phyloP scores from a whole-genome alignment of 2,797 vertebrate species.

The Chelon auratus region DNA sequence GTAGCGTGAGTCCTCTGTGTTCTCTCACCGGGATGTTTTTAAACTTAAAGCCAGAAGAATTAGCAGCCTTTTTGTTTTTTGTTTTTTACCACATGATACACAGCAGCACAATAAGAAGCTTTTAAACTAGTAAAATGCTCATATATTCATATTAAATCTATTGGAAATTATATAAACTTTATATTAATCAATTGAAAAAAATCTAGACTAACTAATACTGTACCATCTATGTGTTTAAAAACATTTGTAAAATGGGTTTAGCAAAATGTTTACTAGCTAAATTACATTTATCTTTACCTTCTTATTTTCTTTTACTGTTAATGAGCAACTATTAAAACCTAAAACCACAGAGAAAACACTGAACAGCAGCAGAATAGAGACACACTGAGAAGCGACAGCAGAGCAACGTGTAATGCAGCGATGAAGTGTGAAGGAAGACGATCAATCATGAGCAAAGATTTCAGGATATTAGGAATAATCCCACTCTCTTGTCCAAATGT shows the following conservation, averaged over 20 bases:
- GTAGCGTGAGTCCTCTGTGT: conserved; percentile 21
- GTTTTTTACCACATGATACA: background rate
- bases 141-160: background rate
- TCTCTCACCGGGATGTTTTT: conserved; percentile 6
- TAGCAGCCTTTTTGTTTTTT: too few relatives aligned
- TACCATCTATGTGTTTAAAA: too few relatives aligned
- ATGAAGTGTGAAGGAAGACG: background rate
- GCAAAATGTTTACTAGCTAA: too few relatives aligned
- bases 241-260: too few relatives aligned
- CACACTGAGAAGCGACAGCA: background rate
- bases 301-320: too few relatives aligned
- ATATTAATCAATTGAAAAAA: too few relatives aligned
- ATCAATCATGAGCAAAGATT: conserved; percentile 23
- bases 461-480: background rate
- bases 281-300: too few relatives aligned
- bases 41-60: background rate
- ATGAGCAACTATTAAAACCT: background rate
- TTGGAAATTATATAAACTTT: too few relatives aligned
- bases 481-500: too few relatives aligned
- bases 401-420: background rate
- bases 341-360: conserved; percentile 23
- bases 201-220: too few relatives aligned
- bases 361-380: conserved; percentile 14
- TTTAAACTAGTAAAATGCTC: background rate
- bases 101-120: background rate